Percentiles rank a stretch among this genome's conserved stretches.
phyloP scores from a whole-genome alignment of 2,888 invertebrate species.

The Keiferia lycopersicella region DNA sequence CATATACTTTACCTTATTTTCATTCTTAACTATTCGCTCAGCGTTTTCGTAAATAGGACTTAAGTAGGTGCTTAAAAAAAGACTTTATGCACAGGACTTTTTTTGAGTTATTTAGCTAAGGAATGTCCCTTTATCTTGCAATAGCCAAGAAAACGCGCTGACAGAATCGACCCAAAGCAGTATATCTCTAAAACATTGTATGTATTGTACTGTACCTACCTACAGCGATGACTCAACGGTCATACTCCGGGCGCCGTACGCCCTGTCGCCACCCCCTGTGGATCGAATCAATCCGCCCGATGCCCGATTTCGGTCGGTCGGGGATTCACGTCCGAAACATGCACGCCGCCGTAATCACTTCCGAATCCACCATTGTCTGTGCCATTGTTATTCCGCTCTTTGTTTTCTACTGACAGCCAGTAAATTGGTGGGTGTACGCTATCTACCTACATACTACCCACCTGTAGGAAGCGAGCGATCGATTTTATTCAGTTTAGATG shows the following conservation, averaged over 20 bases:
- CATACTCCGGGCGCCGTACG: constrained; percentile 23
- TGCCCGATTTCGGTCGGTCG: constrained; percentile 30
- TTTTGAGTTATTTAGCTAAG: too few relatives aligned
- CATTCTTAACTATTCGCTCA: too few relatives aligned
- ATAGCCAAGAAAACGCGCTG: too few relatives aligned
- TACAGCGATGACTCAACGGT: constrained; percentile 32
- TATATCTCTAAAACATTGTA: background rate
- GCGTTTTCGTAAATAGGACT: too few relatives aligned
- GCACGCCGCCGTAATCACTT: constrained; percentile 36
- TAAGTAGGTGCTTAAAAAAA: too few relatives aligned
- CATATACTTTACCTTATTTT: too few relatives aligned
- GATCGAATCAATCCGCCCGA: constrained; percentile 45
- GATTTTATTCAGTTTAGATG: background rate
- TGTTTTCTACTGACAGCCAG: background rate
- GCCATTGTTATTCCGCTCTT: constrained; percentile 32
- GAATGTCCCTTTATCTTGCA: too few relatives aligned
- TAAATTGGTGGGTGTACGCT: background rate
- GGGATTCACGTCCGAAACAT: constrained; percentile 33
- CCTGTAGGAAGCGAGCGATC: background rate
- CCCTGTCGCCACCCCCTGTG: constrained; percentile 43
- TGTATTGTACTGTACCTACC: too few relatives aligned
- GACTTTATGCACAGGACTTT: too few relatives aligned
- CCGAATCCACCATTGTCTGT: constrained; percentile 24
- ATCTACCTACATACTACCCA: too few relatives aligned
- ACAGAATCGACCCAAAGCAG: too few relatives aligned